Base-by-base conservation (phyloP, 2,888 invertebrate species). In the Diabrotica balteata region DNA sequence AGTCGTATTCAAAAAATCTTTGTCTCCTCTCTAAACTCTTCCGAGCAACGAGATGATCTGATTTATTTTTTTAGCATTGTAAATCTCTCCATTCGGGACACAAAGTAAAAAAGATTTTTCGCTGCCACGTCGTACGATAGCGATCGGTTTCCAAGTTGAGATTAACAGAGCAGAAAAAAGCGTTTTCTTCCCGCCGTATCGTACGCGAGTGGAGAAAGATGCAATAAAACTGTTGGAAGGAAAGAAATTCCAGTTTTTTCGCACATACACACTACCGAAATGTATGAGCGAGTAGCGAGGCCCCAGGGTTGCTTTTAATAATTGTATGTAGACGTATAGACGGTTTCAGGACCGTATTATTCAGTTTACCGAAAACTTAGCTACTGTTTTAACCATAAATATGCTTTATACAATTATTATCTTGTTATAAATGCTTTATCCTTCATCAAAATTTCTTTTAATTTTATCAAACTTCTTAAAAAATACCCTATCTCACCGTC, bases 301-400 rank as follows among this genome's bases (percentile, higher is more conserved):
- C 44, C 60, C 60, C 17, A 51, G 51, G 60, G 60, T 11, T 43
- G 50, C 51, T 60, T 60, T 60, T 60, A 51, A 60, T 60, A 60
- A 60, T 60, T 51, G 60, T 32, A 32, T 32, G 32, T 32, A 32
- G 32, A 32, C 32, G 32, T 32, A 32, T 32, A 32, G 32, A 4
- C 32, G 32, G 32, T 32, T 32, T 32, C 32, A 32, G 32, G 32
- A 32, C 32, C 32, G 32, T 32, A 32, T 32, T 32, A 32, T 32
- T 32, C 32, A 32, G 32, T 5, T 32, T 32, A 32, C 5, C 4
- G 32, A 32, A 4, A 32, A 32, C 4, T 32, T 32, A 4, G 4
- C 32, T 32, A 32, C 32, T 32, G 32, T 32, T 32, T 32, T 32
- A 32, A n/a, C n/a, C n/a, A n/a, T n/a, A n/a, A n/a, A n/a, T n/a